Conservation (phyloP, 2,797 vertebrate species). For the Epinephelus coioides region DNA sequence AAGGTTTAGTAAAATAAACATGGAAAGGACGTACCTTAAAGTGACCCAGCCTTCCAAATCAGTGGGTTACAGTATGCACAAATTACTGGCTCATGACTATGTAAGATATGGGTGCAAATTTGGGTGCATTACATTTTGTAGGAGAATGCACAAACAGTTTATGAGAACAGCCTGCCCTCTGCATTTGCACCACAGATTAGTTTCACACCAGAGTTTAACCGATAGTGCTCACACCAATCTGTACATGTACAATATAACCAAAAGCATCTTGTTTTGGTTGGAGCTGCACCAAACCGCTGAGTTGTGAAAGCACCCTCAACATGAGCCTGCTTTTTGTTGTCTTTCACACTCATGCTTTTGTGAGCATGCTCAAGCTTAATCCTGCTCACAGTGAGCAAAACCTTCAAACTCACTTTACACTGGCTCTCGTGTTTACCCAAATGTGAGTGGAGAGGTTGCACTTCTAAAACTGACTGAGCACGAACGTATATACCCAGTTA, state of each 20-base stretch:
- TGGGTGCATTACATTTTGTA: too few relatives aligned
- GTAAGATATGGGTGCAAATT: too few relatives aligned
- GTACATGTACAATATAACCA: neutral
- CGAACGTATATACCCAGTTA: conserved; percentile 5
- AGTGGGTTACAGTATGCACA: too few relatives aligned
- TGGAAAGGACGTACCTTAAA: too few relatives aligned
- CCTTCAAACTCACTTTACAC: conserved; percentile 6
- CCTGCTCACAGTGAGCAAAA: neutral
- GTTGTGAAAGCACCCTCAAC: neutral
- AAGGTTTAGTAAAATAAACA: too few relatives aligned
- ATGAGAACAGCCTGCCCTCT: neutral
- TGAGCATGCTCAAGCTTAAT: conserved; percentile 15
- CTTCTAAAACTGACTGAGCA: conserved; percentile 29
- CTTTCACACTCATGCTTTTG: conserved; percentile 1
- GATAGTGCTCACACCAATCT: neutral
- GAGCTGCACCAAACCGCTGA: neutral
- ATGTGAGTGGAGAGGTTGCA: neutral
- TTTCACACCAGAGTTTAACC: conserved; percentile 1
- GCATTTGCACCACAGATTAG: neutral
- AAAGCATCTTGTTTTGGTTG: neutral
- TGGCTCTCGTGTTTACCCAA: conserved; percentile 23
- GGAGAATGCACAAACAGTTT: too few relatives aligned
- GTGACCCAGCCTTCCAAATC: too few relatives aligned
- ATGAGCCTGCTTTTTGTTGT: neutral
- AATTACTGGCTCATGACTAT: too few relatives aligned